Base-by-base conservation (phyloP, 2,113 vertebrate species). In the Ceyx melanurus region DNA sequence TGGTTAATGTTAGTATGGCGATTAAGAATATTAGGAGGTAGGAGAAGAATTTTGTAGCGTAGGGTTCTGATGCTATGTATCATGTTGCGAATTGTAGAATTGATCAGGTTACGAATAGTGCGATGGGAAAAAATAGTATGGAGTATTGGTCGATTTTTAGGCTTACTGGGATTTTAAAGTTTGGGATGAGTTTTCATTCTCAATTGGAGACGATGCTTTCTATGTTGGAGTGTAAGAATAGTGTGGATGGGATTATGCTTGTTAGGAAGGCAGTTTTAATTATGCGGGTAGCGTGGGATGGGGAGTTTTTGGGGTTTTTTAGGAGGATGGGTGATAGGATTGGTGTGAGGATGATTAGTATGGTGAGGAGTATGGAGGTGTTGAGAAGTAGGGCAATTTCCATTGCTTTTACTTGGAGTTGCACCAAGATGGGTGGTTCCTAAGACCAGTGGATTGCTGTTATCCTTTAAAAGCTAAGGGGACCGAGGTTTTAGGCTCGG, bases 301-400 rank as follows among this genome's bases (percentile, higher is more conserved):
- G 51, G 0, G 8, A n/a, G n/a, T n/a, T 21, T 73, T 37, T 29
- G 0, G 0, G 7, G 1, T 0, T 0, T n/a, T 4, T n/a, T 21
- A 6, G 3, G 3, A 20, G 0, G 0, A 14, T 0, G 0, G 61
- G 51, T 0, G 46, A 33, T 1, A 46, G 0, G 0, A 3, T 5
- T 0, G 82, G 60, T 0, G 3, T 19, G 0, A 28, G 3, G 2
- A 35, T 10, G 0, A 6, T 26, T 5, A 6, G 0, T 4, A 76
- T 6, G 5, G 62, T 76, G 0, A 64, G 13, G 0, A 42, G 5
- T 1, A 5, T 54, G 0, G 1, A 3, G 0, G 46, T 45, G 12
- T 25, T 35, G 0, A 75, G 7, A 0, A 57, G 23, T 1, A 58
- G 3, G 0, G 21, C 0, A 0, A 0, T 2, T 0, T 81, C 31